phyloP scores from a whole-genome alignment of 30 jellyfish, hydroid and myxozoan genomes.

The Pelagia noctiluca region DNA sequence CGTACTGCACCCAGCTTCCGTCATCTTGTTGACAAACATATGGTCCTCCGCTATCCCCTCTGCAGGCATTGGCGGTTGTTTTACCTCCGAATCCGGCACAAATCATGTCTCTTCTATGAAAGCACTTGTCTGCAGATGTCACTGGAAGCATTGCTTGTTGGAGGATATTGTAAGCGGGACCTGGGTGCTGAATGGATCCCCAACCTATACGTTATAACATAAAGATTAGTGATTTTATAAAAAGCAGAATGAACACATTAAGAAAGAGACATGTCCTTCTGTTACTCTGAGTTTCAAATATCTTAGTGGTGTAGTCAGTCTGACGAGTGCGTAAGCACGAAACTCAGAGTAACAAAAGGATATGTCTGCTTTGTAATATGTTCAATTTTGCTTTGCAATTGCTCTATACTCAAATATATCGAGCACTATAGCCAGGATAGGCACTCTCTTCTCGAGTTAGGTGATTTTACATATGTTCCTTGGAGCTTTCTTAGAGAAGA shows the following conservation, averaged over 20 bases:
- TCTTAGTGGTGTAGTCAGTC: too few relatives aligned
- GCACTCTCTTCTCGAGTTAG: too few relatives aligned
- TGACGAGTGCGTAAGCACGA: too few relatives aligned
- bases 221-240: neutral
- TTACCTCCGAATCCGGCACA: constrained; percentile 39
- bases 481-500: too few relatives aligned
- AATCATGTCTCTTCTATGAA: neutral
- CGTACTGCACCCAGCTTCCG: constrained; percentile 28
- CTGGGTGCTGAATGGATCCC: constrained; percentile 47
- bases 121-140: neutral
- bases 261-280: too few relatives aligned
- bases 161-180: constrained; percentile 21
- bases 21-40: constrained; percentile 33
- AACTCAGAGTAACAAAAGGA: too few relatives aligned
- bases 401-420: too few relatives aligned
- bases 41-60: constrained; percentile 30
- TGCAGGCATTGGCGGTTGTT: constrained; percentile 4
- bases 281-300: too few relatives aligned
- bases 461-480: too few relatives aligned
- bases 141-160: constrained; percentile 56
- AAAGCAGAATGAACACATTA: neutral
- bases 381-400: too few relatives aligned
- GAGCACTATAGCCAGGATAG: too few relatives aligned
- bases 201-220: constrained; percentile 27
- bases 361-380: too few relatives aligned